Evolutionary conservation across 2,113 vertebrate species (phyloP).

Genomic region (Cinclus mexicanus): DNA sequence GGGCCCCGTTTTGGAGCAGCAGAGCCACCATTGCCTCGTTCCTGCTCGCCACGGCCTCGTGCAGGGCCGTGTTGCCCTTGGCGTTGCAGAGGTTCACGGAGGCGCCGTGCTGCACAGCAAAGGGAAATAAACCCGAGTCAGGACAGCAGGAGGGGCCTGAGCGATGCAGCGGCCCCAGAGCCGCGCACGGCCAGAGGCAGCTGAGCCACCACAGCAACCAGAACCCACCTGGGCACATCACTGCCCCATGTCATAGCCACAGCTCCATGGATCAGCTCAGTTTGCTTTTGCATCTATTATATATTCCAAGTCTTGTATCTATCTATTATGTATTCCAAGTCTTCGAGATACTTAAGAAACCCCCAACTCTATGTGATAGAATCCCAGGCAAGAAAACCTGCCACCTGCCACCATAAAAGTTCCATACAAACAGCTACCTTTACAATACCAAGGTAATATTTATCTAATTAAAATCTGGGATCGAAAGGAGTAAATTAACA

Average conservation of each 20-base stretch:
- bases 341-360: background rate
- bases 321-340: background rate
- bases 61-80: conserved; percentile 88
- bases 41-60: conserved; percentile 80
- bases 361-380: rapidly evolving
- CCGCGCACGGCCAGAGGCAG: rapidly evolving
- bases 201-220: background rate
- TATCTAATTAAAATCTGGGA: background rate
- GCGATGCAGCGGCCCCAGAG: background rate
- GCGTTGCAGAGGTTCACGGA: conserved; percentile 81
- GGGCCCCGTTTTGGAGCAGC: conserved; percentile 82
- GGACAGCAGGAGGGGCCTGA: rapidly evolving
- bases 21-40: conserved; percentile 81
- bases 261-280: background rate
- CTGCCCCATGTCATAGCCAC: background rate
- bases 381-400: background rate
- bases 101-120: conserved; percentile 79
- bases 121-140: background rate
- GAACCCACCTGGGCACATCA: background rate
- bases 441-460: background rate
- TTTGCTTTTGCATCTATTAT: background rate
- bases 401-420: background rate
- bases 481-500: background rate
- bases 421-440: background rate
- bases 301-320: background rate